phyloP scores from a whole-genome alignment of 2,797 vertebrate genomes.

The Tiaroga cobitis region DNA sequence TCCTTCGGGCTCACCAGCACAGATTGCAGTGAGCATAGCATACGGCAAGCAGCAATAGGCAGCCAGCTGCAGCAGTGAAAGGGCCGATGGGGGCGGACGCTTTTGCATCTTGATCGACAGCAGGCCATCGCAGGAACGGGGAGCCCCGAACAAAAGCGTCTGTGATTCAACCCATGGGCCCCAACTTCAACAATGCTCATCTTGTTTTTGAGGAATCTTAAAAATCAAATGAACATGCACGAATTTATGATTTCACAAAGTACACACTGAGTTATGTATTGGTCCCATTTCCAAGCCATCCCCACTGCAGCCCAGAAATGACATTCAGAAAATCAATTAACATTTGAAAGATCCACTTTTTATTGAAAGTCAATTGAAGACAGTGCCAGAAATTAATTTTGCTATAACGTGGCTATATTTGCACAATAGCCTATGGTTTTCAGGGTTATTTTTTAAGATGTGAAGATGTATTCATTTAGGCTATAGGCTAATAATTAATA shows the following conservation, averaged over 20 bases:
- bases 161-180: slow-evolving; percentile 50
- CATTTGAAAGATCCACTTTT: not conserved
- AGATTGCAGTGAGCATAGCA: slow-evolving; percentile 54
- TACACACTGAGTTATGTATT: not conserved
- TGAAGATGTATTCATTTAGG: not conserved
- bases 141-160: slow-evolving; percentile 58
- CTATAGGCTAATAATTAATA: too few relatives aligned
- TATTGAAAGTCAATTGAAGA: not conserved
- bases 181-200: slow-evolving; percentile 48
- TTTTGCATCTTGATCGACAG: slow-evolving; percentile 61
- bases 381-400: not conserved
- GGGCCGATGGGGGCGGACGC: slow-evolving; percentile 66
- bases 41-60: slow-evolving; percentile 41
- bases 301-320: not conserved
- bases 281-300: not conserved
- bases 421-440: not conserved
- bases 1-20: slow-evolving; percentile 56
- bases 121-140: slow-evolving; percentile 55
- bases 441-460: not conserved
- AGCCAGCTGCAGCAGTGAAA: slow-evolving; percentile 63
- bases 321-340: not conserved
- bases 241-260: not conserved
- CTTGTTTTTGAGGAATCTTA: slow-evolving; percentile 40
- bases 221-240: slow-evolving; percentile 3
- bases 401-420: not conserved